Evolutionary conservation across 1,140 invertebrate genomes (phyloP).

Genomic region (Lucilia cuprina): DNA sequence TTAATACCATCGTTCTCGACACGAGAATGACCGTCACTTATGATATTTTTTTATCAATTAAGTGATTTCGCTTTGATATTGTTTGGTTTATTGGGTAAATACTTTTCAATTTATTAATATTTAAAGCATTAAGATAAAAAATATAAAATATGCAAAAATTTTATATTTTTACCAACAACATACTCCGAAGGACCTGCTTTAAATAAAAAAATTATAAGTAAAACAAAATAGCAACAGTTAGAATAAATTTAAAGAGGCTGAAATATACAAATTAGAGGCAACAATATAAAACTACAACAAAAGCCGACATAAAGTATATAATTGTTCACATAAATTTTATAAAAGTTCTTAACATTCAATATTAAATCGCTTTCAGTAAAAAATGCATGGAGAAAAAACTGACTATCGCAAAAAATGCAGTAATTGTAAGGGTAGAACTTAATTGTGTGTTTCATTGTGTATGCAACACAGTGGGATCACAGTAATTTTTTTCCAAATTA

Average conservation of each 20-base stretch:
- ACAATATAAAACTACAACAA: neutral
- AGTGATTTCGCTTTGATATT: too few species aligned
- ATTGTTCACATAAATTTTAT: conserved; percentile 21
- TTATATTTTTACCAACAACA: neutral
- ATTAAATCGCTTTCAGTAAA: neutral
- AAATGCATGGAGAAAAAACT: neutral
- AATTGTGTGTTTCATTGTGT: neutral
- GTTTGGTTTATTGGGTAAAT: too few species aligned
- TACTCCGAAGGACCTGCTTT: neutral
- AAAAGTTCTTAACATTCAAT: conserved; percentile 25
- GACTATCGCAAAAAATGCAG: neutral
- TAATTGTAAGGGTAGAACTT: neutral
- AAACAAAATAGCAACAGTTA: neutral
- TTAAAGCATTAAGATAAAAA: neutral
- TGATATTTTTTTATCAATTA: too few species aligned
- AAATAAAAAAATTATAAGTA: neutral
- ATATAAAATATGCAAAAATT: neutral
- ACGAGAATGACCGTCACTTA: too few species aligned
- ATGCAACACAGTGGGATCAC: neutral
- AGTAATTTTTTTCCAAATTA: neutral
- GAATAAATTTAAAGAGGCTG: neutral
- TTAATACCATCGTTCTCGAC: too few species aligned
- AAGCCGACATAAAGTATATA: neutral
- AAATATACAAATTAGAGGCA: neutral
- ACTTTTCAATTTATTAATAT: neutral